These are phyloP conservation scores for Strongylocentrotus purpuratus DNA, from an alignment of 35 echinoderm and acorn worm genomes.

Conservation along the genomic window DNA sequence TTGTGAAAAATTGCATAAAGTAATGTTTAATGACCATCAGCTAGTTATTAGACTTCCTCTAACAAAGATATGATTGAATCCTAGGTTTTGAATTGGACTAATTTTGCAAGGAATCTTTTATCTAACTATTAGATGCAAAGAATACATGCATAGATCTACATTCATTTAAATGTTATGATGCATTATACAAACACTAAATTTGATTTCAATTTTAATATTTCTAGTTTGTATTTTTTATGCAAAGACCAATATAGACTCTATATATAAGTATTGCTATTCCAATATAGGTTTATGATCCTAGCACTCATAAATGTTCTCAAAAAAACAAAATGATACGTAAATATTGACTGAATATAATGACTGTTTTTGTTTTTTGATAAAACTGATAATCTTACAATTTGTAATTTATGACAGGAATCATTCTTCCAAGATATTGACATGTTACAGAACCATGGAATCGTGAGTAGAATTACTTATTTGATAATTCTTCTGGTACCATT, in stretches of 20 bases:
- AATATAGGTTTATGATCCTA: too few relatives aligned
- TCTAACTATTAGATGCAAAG: too few relatives aligned
- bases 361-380: not conserved
- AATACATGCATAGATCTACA: not conserved
- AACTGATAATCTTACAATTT: not conserved
- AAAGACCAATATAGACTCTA: not conserved
- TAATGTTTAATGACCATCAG: not conserved
- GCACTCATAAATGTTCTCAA: too few relatives aligned
- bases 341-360: too few relatives aligned
- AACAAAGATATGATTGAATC: not conserved
- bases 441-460: conserved; percentile 97
- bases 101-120: too few relatives aligned
- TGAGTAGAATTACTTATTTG: conserved; percentile 61
- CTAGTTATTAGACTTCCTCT: too few relatives aligned
- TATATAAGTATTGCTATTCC: too few relatives aligned
- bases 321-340: too few relatives aligned
- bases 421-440: conserved; percentile 99
- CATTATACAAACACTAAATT: not conserved
- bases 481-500: not conserved
- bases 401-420: conserved; percentile 67
- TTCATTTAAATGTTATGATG: not conserved
- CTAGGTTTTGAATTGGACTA: too few relatives aligned
- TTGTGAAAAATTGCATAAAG: not conserved
- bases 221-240: not conserved
- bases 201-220: not conserved